Conservation (phyloP, 2,888 invertebrate genomes). For the Cheilosia grossa region DNA sequence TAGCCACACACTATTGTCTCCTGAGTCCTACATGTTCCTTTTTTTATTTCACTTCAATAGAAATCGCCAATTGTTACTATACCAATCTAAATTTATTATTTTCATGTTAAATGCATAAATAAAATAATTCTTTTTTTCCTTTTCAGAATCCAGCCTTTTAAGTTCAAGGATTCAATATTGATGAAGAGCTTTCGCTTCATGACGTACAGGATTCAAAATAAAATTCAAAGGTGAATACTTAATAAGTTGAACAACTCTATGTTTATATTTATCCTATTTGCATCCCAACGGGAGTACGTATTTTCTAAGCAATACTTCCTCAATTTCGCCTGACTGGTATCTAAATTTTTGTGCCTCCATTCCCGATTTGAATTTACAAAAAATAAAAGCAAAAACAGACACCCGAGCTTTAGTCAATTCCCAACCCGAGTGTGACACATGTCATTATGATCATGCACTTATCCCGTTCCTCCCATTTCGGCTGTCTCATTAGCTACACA, state of each 20-base stretch:
- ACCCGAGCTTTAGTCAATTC: conserved; percentile 52
- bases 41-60: no score
- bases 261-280: not conserved
- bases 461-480: conserved; percentile 47
- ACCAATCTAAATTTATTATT: not conserved
- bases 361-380: not conserved
- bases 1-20: no score
- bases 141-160: conserved; percentile 57
- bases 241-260: not conserved
- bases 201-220: conserved; percentile 16
- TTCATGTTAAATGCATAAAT: not conserved
- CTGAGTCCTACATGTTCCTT: no score
- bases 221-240: conserved; percentile 20
- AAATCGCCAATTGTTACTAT: not conserved
- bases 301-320: not conserved
- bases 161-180: conserved; percentile 15
- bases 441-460: conserved; percentile 49
- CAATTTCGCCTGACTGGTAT: not conserved
- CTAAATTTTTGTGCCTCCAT: not conserved
- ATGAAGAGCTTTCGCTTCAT: conserved; percentile 14
- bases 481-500: conserved; percentile 49
- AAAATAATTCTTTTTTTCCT: not conserved
- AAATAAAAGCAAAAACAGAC: no score
- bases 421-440: conserved; percentile 30
- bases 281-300: not conserved